Base-by-base conservation (phyloP, 2,888 invertebrate species). In the Netelia fuscicornis region DNA sequence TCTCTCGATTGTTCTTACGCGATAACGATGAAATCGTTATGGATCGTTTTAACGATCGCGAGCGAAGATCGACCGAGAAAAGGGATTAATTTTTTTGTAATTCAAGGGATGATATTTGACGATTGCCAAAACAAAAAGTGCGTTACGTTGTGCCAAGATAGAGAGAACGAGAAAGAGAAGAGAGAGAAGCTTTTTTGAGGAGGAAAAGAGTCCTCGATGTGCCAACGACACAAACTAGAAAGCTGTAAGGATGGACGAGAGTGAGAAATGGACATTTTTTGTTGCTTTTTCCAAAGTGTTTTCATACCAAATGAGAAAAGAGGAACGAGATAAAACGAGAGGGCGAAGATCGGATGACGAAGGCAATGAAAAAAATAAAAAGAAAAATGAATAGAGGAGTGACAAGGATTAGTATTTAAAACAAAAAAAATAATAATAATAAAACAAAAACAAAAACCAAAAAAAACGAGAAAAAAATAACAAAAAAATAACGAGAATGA, bases 251-350 rank as follows among this genome's bases (percentile, higher is more conserved):
- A 54, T 70, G 65, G 48, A 64, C 44, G 74, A 62, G 71, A 72
- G 68, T 65, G 70, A 65, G 70, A 60, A 70, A 84, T 83, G 87
- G 87, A 86, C 62, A 89, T 65, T 42, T 58, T 23, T 10, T 23
- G 62, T 62, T 52, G 37, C 30, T 48, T 79, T 52, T 64, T 58
- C 20, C 70, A n/a, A 62, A 42, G 23, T 30, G 71, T 64, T 56
- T 54, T 79, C 64, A 17, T 64, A 65, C 37, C 17, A 64, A 65
- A 77, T 37, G 8, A 37, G 23, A 56, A 30, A 67, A 25, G 62
- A 76, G 37, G 64, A 58, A 30, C 10, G 30, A 44, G 5, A 42
- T 2, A 52, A 3, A 30, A 54, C 20, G 54, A 71, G 52, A 58
- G 13, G 67, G 13, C 11, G 70, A 79, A 48, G 17, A 48, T 54